Evolutionary conservation across 2,888 invertebrate genomes (phyloP).

Genomic region (Drosophila mettleri): DNA sequence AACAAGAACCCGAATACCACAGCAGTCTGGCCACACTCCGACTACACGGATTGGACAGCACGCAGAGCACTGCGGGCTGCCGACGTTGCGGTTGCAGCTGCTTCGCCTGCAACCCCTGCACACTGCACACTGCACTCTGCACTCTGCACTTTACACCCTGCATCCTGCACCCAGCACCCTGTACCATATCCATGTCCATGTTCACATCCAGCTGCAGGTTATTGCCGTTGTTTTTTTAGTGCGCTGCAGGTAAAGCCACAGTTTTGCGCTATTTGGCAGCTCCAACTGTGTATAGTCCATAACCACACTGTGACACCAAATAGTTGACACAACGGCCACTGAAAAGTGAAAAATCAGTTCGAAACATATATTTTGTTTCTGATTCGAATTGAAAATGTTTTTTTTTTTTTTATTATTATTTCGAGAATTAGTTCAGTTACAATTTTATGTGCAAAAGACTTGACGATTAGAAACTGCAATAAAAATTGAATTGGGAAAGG

Average conservation of each 20-base stretch:
- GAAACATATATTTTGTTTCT: neutral
- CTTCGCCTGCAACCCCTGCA: neutral
- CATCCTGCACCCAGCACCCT: neutral
- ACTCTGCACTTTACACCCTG: no score
- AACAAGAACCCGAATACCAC: conserved; percentile 65
- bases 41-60: conserved; percentile 41
- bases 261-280: conserved; percentile 20
- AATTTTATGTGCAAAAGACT: no score
- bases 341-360: conserved; percentile 18
- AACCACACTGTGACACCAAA: conserved; percentile 37
- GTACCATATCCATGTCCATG: neutral
- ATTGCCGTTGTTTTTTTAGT: conserved; percentile 15
- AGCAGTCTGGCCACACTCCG: conserved; percentile 53
- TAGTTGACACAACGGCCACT: conserved; percentile 19
- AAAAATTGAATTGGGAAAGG: neutral
- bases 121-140: neutral
- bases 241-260: conserved; percentile 40
- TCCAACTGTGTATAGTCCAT: conserved; percentile 15
- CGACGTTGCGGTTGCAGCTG: conserved; percentile 52
- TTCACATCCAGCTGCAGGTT: conserved; percentile 24
- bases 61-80: conserved; percentile 37
- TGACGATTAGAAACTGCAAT: neutral
- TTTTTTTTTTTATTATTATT: neutral
- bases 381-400: conserved; percentile 1
- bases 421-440: no score